phyloP scores from a whole-genome alignment of 1,140 invertebrate genomes.

The Phymorhynchus buccinoides region DNA sequence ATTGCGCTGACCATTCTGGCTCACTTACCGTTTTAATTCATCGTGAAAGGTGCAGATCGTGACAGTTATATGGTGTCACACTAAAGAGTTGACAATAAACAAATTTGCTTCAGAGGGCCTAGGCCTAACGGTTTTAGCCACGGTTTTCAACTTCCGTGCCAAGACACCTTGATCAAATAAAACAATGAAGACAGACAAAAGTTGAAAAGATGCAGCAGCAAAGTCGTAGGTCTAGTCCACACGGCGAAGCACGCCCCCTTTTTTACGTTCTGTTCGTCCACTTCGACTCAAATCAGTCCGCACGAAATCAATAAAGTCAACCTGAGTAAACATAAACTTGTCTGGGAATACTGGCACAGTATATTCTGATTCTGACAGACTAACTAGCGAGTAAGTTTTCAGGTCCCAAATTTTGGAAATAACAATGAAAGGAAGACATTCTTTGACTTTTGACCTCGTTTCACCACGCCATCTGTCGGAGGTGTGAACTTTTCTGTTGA shows the following conservation, averaged over 20 bases:
- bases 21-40: constrained; percentile 7
- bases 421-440: not conserved
- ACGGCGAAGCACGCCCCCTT: not conserved
- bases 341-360: not conserved
- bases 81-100: not conserved
- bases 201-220: no score
- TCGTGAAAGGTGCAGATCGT: not conserved
- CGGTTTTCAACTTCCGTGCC: not conserved
- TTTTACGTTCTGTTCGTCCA: not conserved
- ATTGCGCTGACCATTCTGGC: no score
- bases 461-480: not conserved
- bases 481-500: no score
- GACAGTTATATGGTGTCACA: not conserved
- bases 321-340: not conserved
- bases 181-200: no score
- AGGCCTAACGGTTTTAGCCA: not conserved
- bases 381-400: no score
- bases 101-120: no score
- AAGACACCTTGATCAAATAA: no score
- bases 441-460: not conserved
- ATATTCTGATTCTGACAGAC: not conserved
- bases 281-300: not conserved
- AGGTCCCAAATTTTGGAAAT: no score
- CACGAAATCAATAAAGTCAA: not conserved
- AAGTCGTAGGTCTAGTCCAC: no score